phyloP scores from a whole-genome alignment of 2,797 vertebrate species.

The Phrynocephalus forsythii region DNA sequence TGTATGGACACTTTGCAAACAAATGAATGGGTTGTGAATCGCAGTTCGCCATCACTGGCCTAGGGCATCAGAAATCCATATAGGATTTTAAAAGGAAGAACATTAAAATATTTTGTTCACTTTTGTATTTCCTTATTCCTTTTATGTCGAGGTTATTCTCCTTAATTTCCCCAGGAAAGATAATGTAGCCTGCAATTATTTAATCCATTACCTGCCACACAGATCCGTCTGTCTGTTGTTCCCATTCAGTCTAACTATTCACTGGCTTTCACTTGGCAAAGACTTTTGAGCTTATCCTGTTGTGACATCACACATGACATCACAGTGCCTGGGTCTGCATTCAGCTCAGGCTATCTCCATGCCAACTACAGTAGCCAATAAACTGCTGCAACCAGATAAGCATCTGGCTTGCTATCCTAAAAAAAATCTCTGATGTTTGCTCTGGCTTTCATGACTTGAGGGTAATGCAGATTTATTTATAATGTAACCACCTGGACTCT shows the following conservation, averaged over 20 bases:
- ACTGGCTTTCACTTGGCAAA: not conserved
- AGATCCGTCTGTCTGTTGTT: not conserved
- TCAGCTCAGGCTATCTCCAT: not conserved
- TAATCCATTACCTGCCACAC: not conserved
- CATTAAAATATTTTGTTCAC: no score
- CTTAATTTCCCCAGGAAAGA: no score
- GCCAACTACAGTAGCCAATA: not conserved
- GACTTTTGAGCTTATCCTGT: not conserved
- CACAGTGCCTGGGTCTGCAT: not conserved
- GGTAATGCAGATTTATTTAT: not conserved
- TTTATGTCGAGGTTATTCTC: no score
- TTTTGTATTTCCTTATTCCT: no score
- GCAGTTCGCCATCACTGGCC: no score
- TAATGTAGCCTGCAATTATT: not conserved
- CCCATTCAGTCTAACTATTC: not conserved
- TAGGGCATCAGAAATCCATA: no score
- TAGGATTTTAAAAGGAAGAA: no score
- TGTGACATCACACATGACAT: not conserved
- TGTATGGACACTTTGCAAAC: no score
- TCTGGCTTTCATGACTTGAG: not conserved
- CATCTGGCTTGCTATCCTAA: not conserved
- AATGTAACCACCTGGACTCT: not conserved
- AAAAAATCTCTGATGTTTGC: not conserved
- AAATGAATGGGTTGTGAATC: no score
- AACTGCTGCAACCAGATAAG: not conserved